These are phyloP conservation scores for Melanchra persicariae DNA, from an alignment of 2,888 invertebrate species.

Conservation along the genomic window DNA sequence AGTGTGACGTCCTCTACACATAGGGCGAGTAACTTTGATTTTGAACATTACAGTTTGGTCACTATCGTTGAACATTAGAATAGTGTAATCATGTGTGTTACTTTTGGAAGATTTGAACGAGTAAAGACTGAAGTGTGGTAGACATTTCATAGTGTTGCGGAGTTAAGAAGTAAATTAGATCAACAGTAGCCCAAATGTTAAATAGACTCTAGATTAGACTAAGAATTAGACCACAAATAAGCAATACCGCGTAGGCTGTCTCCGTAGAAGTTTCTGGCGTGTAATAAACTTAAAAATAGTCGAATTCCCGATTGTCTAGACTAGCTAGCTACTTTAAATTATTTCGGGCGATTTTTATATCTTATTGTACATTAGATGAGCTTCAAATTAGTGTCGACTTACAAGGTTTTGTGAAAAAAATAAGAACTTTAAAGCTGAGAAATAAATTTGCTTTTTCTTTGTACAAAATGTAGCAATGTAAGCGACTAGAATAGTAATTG, in stretches of 20 bases:
- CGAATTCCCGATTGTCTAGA: slow-evolving; percentile 77
- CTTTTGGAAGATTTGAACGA: slow-evolving; percentile 74
- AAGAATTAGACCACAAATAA: slow-evolving; percentile 78
- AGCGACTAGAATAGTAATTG: slow-evolving; percentile 80
- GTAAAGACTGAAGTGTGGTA: slow-evolving; percentile 83
- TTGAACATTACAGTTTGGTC: slow-evolving; percentile 85
- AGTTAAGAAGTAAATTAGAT: slow-evolving; percentile 80
- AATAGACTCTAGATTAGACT: slow-evolving; percentile 84
- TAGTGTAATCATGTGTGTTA: slow-evolving; percentile 80
- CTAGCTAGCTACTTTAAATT: slow-evolving; percentile 76
- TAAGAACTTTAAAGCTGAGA: slow-evolving; percentile 59
- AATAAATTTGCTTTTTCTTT: slow-evolving; percentile 70
- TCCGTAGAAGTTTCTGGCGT: slow-evolving; percentile 83
- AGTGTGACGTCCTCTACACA: slow-evolving; percentile 83
- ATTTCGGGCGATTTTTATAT: slow-evolving; percentile 82
- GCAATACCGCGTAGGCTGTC: slow-evolving; percentile 75
- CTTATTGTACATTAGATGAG: slow-evolving; percentile 82
- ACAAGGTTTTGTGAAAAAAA: slow-evolving; percentile 69
- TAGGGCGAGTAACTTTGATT: slow-evolving; percentile 90
- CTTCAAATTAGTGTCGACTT: slow-evolving; percentile 77
- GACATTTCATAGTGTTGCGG: slow-evolving; percentile 78
- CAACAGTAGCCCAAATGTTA: slow-evolving; percentile 75
- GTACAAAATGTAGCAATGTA: slow-evolving; percentile 77
- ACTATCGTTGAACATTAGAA: slow-evolving; percentile 82
- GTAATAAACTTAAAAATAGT: slow-evolving; percentile 77